Conservation (phyloP, 2,797 vertebrate species). For the Masticophis lateralis region DNA sequence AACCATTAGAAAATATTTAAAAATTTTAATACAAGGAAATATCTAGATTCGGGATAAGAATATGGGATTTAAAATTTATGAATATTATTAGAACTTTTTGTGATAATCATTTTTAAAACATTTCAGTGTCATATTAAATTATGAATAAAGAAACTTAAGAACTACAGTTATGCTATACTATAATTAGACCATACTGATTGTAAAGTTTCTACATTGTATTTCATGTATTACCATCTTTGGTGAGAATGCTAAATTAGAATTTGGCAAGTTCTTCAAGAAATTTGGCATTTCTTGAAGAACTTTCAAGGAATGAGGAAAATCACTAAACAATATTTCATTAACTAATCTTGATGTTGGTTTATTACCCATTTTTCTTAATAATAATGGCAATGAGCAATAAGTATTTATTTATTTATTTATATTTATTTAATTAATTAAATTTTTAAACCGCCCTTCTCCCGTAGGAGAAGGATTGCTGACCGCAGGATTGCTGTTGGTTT, state of each 20-base stretch:
- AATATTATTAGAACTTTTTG: not conserved
- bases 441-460: too few relatives aligned
- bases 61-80: not conserved
- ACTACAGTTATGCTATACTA: not conserved
- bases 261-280: not conserved
- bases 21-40: not conserved
- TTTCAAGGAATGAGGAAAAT: not conserved
- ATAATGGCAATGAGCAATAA: not conserved
- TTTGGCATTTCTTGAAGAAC: not conserved
- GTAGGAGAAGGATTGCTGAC: too few relatives aligned
- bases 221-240: not conserved
- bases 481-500: not conserved
- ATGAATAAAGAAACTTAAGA: not conserved
- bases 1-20: not conserved
- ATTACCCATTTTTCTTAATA: not conserved
- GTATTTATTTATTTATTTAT: not conserved
- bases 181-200: not conserved
- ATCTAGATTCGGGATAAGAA: not conserved
- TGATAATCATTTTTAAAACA: not conserved
- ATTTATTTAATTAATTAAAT: too few relatives aligned
- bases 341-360: not conserved
- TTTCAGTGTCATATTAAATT: not conserved
- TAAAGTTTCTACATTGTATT: not conserved
- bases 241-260: not conserved
- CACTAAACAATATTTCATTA: not conserved